Conservation (phyloP, 2,888 invertebrate genomes). For the Drosophila neoperkinsi region DNA sequence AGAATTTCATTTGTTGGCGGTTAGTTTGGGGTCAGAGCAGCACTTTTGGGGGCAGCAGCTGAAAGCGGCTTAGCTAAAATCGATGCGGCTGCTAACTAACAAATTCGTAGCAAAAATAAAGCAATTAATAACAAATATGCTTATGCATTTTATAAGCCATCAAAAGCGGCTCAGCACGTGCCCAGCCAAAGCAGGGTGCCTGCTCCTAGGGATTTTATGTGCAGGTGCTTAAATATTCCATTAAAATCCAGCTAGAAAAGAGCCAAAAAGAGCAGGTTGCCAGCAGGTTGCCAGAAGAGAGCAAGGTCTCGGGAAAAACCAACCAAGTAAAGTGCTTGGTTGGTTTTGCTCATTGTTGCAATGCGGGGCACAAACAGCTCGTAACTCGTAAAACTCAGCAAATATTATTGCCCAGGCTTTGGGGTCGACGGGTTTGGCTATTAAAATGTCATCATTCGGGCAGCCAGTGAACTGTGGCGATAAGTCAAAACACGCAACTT, state of each 20-base stretch:
- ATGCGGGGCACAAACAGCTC: conserved; percentile 54
- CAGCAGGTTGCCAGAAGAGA: background rate
- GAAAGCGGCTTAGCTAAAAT: conserved; percentile 50
- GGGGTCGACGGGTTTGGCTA: conserved; percentile 47
- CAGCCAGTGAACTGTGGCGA: conserved; percentile 31
- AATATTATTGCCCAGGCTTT: conserved; percentile 67
- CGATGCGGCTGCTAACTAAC: conserved; percentile 37
- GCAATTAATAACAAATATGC: conserved; percentile 71
- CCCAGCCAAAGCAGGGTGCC: conserved; percentile 8
- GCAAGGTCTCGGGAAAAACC: background rate
- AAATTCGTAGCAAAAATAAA: conserved; percentile 50
- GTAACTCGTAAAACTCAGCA: conserved; percentile 58
- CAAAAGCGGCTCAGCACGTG: conserved; percentile 49
- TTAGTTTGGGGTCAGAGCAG: background rate
- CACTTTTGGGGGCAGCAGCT: conserved; percentile 11
- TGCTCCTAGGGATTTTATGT: conserved; percentile 35
- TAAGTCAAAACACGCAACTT: conserved; percentile 69
- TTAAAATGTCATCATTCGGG: conserved; percentile 71
- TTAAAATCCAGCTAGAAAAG: conserved; percentile 54
- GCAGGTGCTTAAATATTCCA: conserved; percentile 65
- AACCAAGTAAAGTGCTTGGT: conserved; percentile 46
- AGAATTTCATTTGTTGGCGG: conserved; percentile 17
- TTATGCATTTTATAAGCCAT: conserved; percentile 62
- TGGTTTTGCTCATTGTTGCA: conserved; percentile 64
- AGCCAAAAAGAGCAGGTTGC: conserved; percentile 26